Evolutionary conservation across 2,888 invertebrate species (phyloP), one percentile per base, ranked within the genome.

Genomic region (Onchidella celtica): DNA sequence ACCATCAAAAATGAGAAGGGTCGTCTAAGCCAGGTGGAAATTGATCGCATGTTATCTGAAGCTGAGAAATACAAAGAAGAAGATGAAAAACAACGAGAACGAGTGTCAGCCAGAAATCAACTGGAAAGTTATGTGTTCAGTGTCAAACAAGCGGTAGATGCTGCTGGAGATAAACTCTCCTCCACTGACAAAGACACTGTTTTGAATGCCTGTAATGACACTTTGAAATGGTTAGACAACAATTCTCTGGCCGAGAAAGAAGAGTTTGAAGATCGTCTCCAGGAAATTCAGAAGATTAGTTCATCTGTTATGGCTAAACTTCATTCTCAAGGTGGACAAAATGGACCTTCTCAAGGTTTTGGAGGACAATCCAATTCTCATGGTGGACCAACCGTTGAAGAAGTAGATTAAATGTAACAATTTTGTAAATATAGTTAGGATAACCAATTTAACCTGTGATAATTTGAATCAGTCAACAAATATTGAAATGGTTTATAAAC

Each of bases 11-110:
- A n/a, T n/a, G n/a, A n/a, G n/a, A n/a, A 96, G 96, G 97, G 97
- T 0, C 95, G 97, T 6, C 94, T 97, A 6, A 96, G 95, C 79
- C 97, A 97, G 91, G 96, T 95, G 21, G 97, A 97, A 77, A 97
- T 97, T 79, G 97, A 97, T 88, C 95, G 96, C 86, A 97, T 93
- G 92, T 88, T 92, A 14, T 84, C 86, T 36, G 92, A 92, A 92
- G 85, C 83, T 88, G 21, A n/a, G n/a, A n/a, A n/a, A n/a, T n/a
- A n/a, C n/a, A n/a, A n/a, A n/a, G n/a, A n/a, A n/a, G n/a, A n/a
- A n/a, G n/a, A n/a, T n/a, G n/a, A n/a, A n/a, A n/a, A n/a, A n/a
- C n/a, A n/a, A n/a, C n/a, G n/a, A n/a, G 86, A 91, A 34, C 83
- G 88, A 9, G 87, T 92, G 3, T 69, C 84, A 6, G 84, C 90